Evolutionary conservation across 2,797 vertebrate genomes (phyloP).

Genomic region (Poeciliopsis gracilis): DNA sequence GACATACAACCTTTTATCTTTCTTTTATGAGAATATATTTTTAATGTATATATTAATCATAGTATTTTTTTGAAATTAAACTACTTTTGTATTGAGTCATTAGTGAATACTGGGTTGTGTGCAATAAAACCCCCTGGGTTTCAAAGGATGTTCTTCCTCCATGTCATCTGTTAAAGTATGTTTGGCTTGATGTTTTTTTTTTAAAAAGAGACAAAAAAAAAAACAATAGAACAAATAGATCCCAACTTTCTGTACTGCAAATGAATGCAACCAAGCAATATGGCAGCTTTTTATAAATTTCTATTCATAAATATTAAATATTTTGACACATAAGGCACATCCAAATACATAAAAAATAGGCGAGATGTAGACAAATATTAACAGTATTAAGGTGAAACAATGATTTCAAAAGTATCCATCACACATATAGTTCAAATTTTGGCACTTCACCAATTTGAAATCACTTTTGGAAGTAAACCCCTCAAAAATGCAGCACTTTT

Average conservation of each 20-base stretch:
- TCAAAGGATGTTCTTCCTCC: not conserved
- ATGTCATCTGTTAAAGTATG: not conserved
- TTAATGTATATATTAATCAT: not conserved
- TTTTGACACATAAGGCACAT: conserved; percentile 72
- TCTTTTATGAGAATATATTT: not conserved
- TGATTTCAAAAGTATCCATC: conserved; percentile 38
- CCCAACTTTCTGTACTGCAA: not conserved
- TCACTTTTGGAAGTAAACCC: conserved; percentile 19
- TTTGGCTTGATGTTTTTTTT: not conserved
- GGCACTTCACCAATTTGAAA: conserved; percentile 8
- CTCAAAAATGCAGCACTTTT: conserved; percentile 34
- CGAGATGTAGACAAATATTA: conserved; percentile 36
- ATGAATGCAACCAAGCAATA: conserved; percentile 7
- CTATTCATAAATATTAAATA: conserved; percentile 46
- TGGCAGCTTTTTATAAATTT: conserved; percentile 28
- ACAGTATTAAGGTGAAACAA: conserved; percentile 28
- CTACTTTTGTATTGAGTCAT: not conserved
- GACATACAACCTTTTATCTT: not conserved
- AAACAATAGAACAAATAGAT: not conserved
- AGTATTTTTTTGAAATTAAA: not conserved
- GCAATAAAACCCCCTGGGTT: not conserved
- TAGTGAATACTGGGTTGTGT: not conserved
- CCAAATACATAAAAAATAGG: conserved; percentile 19
- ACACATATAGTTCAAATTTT: conserved; percentile 38
- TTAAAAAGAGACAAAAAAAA: not conserved